These are phyloP conservation scores for Rattus norvegicus DNA, from an alignment of 2,113 vertebrate species.

Conservation along the genomic window DNA sequence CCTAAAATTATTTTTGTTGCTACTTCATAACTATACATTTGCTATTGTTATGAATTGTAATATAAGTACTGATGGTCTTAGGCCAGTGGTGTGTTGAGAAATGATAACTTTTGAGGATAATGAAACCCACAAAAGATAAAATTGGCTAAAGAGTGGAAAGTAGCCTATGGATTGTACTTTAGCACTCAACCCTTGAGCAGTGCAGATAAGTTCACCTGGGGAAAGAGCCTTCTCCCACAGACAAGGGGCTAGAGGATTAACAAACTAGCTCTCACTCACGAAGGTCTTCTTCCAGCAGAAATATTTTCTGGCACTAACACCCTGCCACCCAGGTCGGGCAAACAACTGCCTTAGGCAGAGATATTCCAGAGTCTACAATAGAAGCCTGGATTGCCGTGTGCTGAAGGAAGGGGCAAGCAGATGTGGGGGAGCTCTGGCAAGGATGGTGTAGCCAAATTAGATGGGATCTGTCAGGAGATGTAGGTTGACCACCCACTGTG, in stretches of 20 bases:
- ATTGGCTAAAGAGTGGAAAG: background rate
- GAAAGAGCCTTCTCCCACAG: background rate
- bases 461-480: background rate
- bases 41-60: background rate
- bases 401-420: background rate
- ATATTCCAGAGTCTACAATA: background rate
- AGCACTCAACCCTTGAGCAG: background rate
- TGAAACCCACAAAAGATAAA: background rate
- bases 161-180: background rate
- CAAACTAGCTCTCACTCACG: background rate
- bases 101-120: constrained; percentile 46
- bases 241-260: background rate
- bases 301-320: background rate
- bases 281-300: constrained; percentile 44
- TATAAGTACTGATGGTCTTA: background rate
- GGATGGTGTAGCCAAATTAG: background rate
- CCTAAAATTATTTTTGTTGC: background rate
- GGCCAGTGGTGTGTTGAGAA: background rate
- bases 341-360: background rate
- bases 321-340: background rate
- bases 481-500: background rate
- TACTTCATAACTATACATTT: background rate
- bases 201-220: background rate
- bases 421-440: background rate
- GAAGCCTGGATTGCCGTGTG: background rate